Percentiles rank a stretch among this genome's conserved stretches.
phyloP scores from a whole-genome alignment of 2,888 invertebrate genomes.

The Ectemnius cavifrons region DNA sequence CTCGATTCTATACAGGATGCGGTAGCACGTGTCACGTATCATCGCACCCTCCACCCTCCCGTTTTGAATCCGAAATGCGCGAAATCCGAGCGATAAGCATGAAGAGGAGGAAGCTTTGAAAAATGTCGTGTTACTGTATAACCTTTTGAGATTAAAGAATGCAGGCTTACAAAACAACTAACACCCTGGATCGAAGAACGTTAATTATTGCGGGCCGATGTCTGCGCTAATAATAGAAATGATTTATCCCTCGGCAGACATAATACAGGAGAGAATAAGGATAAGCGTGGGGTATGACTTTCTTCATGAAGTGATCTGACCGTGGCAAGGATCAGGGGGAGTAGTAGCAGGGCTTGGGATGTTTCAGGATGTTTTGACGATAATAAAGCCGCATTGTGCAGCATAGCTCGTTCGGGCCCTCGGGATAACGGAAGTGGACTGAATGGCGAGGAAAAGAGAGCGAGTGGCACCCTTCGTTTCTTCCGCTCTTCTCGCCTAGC shows the following conservation, averaged over 20 bases:
- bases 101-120: slow-evolving; percentile 15
- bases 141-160: too few species aligned
- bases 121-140: too few species aligned
- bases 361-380: slow-evolving; percentile 63
- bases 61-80: slow-evolving; percentile 57
- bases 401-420: slow-evolving; percentile 55
- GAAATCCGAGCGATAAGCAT: slow-evolving; percentile 1
- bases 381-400: slow-evolving; percentile 55
- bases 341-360: slow-evolving; percentile 63
- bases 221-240: too few species aligned
- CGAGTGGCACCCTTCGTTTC: slow-evolving; percentile 63
- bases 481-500: slow-evolving; percentile 65
- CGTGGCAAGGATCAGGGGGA: slow-evolving; percentile 51
- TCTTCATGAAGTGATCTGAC: slow-evolving; percentile 44
- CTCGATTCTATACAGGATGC: slow-evolving; percentile 47
- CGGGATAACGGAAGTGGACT: slow-evolving; percentile 65
- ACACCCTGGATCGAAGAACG: too few species aligned
- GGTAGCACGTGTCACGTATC: slow-evolving; percentile 65
- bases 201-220: too few species aligned
- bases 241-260: too few species aligned
- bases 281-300: slow-evolving; percentile 25
- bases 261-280: too few species aligned
- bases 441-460: slow-evolving; percentile 53
- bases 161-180: too few species aligned
- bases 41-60: slow-evolving; percentile 57